Base-by-base conservation (phyloP, 2,797 vertebrate genomes). In the Carapus acus region DNA sequence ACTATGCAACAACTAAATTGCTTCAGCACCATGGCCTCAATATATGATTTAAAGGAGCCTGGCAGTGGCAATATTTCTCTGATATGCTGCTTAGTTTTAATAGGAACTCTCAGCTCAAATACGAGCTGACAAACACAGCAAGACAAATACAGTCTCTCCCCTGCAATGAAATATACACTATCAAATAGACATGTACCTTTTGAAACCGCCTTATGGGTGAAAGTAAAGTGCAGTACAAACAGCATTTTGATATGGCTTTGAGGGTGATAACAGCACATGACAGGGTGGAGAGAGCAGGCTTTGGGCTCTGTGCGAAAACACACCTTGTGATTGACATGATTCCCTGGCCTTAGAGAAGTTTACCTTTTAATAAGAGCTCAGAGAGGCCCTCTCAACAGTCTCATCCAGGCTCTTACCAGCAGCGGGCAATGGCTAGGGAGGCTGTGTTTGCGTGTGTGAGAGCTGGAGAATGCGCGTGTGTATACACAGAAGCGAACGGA, bases 141-240 rank as follows among this genome's bases (percentile, higher is more conserved):
- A 90, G 86, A 89, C 89, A 92, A 91, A 89, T 86, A 87, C 79
- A 73, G 80, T 82, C 84, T 81, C 82, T 71, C 69, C 85, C 79
- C 66, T 82, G 82, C 84, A 81, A 87, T 86, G 79, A 89, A 90
- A 87, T 72, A 87, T 81, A 86, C 84, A 83, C 87, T 88, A 81
- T 89, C 85, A 87, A 87, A 90, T 82, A 90, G 88, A 89, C 85
- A 85, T 85, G 85, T 88, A 80, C 81, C 82, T 87, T 90, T 88
- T 90, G 91, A 92, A 91, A 90, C 88, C 83, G 79, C 86, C 81
- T 85, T 87, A 90, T 83, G 89, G 74, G 85, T 83, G 84, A 88
- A 92, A 91, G 90, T 90, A 93, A 93, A 94, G 90, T 59, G 64
- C 85, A 94, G 92, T 95, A 94, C 91, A 94, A 94, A 94, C 90